Base-by-base conservation (phyloP, 2,888 invertebrate species). In the Alitta virens region DNA sequence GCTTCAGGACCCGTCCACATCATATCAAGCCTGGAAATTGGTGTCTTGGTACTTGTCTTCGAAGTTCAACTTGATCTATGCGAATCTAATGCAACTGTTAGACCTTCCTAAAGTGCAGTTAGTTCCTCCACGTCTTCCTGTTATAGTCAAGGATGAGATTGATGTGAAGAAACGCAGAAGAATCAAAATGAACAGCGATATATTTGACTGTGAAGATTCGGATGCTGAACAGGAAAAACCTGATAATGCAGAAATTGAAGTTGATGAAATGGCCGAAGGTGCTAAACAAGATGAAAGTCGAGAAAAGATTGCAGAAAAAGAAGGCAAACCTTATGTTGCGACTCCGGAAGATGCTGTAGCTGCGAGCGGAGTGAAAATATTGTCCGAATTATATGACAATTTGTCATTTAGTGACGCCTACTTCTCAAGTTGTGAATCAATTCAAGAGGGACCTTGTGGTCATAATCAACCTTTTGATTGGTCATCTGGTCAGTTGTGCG, bases 311-410 rank as follows among this genome's bases (percentile, higher is more conserved):
- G 12, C 33, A 7, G 33, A 33, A 33, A n/a, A n/a, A n/a, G n/a
- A n/a, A n/a, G n/a, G n/a, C n/a, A n/a, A n/a, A n/a, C n/a, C n/a
- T n/a, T n/a, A n/a, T n/a, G 33, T 33, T 5, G 33, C 33, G 33
- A 33, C 33, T 7, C 7, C 12, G 9, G n/a, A 50, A 26, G 18
- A 46, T 49, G 49, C 49, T 21, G 18, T 56, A 3, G 18, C 46
- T 24, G 7, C 21, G 49, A 3, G 7, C 9, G 27, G 46, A 1
- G 38, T 61, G 5, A 23, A 23, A 27, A 25, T 51, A 18, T 25
- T 62, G n/a, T 21, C 56, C 23, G 56, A 56, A 12, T 33, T 62
- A 40, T 62, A 62, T 57, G 62, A 62, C 21, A 42, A 33, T 2
- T 52, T 62, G 16, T 62, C 62, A 26, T 62, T 25, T 21, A 40